phyloP scores from a whole-genome alignment of 2,888 invertebrate genomes.

The Scaptomyza caliginosa region DNA sequence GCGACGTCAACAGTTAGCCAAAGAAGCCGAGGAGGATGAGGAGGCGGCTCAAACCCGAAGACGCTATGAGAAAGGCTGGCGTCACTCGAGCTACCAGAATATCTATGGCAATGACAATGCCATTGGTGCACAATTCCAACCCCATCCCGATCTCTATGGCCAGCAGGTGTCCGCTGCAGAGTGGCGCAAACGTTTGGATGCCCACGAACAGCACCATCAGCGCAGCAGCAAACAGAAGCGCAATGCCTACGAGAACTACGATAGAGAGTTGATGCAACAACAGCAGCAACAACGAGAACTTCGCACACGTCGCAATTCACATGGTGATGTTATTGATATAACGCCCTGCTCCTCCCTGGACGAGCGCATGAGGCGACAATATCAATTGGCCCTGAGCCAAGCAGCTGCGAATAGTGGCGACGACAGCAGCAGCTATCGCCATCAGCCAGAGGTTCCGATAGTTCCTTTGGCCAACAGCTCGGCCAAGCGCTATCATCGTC shows the following conservation, averaged over 20 bases:
- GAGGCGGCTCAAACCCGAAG: conserved; percentile 84
- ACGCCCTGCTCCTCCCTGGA: conserved; percentile 79
- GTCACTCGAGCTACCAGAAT: conserved; percentile 86
- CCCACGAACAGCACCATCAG: conserved; percentile 70
- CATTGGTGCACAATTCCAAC: conserved; percentile 85
- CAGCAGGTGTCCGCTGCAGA: conserved; percentile 83
- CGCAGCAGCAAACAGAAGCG: conserved; percentile 40
- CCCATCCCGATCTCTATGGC: conserved; percentile 88
- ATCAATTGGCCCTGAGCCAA: conserved; percentile 43
- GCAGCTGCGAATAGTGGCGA: conserved; percentile 57
- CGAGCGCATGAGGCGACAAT: conserved; percentile 73
- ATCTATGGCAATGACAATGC: conserved; percentile 72
- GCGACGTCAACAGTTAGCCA: conserved; percentile 85
- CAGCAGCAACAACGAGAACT: conserved; percentile 18
- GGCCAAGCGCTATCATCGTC: conserved; percentile 78
- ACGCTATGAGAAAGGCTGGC: conserved; percentile 89
- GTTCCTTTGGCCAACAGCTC: conserved; percentile 41
- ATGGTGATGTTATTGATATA: conserved; percentile 63
- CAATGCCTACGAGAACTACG: conserved; percentile 65
- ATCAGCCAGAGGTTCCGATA: conserved; percentile 25
- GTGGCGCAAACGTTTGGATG: conserved; percentile 79
- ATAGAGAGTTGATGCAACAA: conserved; percentile 50
- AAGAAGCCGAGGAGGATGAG: conserved; percentile 84
- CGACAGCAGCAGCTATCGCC: conserved; percentile 68
- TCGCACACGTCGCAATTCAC: conserved; percentile 64